Conservation (phyloP, 2,888 invertebrate genomes). For the Brassicogethes aeneus region DNA sequence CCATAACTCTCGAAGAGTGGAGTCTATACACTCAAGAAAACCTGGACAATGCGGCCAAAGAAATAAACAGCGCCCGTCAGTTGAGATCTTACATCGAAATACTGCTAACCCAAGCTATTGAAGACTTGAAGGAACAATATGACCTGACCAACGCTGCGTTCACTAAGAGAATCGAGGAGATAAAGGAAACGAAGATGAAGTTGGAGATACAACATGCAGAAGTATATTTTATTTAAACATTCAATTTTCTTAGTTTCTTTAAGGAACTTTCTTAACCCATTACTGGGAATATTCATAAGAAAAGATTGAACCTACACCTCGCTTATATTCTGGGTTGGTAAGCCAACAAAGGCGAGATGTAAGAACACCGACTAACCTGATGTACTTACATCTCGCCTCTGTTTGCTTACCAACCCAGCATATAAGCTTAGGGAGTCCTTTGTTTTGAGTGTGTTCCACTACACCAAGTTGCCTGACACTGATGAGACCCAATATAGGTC, state of each 20-base stretch:
- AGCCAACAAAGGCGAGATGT: constrained; percentile 77
- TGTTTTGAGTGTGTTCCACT: too few species aligned
- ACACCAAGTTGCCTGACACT: too few species aligned
- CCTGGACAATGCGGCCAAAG: constrained; percentile 60
- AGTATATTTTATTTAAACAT: too few species aligned
- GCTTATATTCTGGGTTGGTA: too few species aligned
- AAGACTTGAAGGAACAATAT: constrained; percentile 70
- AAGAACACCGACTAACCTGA: constrained; percentile 61
- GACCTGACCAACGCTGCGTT: constrained; percentile 72
- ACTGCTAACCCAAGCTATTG: constrained; percentile 69
- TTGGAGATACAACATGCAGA: constrained; percentile 78
- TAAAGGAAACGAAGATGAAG: constrained; percentile 67
- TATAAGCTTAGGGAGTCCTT: too few species aligned
- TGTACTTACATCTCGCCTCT: constrained; percentile 71
- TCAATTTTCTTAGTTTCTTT: too few species aligned
- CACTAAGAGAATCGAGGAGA: constrained; percentile 64
- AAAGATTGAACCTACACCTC: too few species aligned
- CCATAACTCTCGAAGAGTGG: constrained; percentile 63
- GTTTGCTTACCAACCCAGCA: constrained; percentile 74
- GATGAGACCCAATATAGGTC: too few species aligned
- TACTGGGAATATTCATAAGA: too few species aligned
- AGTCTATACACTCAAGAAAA: constrained; percentile 61
- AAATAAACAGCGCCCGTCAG: constrained; percentile 64
- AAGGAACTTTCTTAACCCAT: too few species aligned
- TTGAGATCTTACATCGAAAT: constrained; percentile 72